These are phyloP conservation scores for Mantis religiosa DNA, from an alignment of 2,888 invertebrate species.

Conservation along the genomic window DNA sequence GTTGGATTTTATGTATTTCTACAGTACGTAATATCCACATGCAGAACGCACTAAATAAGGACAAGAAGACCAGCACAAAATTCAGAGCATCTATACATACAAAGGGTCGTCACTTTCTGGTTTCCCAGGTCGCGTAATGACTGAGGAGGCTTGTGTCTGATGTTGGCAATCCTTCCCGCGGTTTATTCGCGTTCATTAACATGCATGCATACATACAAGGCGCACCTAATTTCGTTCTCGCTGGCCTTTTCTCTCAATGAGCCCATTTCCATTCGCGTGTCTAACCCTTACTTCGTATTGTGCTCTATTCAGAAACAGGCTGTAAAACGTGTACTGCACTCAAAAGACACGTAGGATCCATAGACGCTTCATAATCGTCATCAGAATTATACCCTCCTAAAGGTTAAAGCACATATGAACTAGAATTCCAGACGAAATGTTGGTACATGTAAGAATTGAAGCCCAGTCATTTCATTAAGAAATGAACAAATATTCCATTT, in stretches of 20 bases:
- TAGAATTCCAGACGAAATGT: no score
- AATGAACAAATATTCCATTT: no score
- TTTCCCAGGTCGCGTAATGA: neutral
- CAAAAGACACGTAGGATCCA: neutral
- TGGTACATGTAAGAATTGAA: no score
- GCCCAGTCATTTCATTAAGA: no score
- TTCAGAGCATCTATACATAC: neutral
- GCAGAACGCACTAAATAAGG: neutral
- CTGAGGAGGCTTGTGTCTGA: neutral
- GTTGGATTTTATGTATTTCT: no score
- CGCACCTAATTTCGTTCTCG: neutral
- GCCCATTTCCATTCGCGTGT: neutral
- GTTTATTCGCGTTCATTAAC: conserved; percentile 5
- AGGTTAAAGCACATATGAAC: no score
- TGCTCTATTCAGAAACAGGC: neutral
- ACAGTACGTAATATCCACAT: no score
- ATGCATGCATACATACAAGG: neutral
- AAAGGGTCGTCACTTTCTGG: neutral
- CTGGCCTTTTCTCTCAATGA: neutral
- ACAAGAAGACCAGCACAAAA: neutral
- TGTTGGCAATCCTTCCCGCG: neutral
- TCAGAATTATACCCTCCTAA: neutral
- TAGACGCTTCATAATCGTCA: neutral
- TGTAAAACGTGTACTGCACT: neutral
- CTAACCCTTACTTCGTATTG: neutral